Evolutionary conservation across 2,888 invertebrate genomes (phyloP).

Genomic region (Troglohyphantes excavatus): DNA sequence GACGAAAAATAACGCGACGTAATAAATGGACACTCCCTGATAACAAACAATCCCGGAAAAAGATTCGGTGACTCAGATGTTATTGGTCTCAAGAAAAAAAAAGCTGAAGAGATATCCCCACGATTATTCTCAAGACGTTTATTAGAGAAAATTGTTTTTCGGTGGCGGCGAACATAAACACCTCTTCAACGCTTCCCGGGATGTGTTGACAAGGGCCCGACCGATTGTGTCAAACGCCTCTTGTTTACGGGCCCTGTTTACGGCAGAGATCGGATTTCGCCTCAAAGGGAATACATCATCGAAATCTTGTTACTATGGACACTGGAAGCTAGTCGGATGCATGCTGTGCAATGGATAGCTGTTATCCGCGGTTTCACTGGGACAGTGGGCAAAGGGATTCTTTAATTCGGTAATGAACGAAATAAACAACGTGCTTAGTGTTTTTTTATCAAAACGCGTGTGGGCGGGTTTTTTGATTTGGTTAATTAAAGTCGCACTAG

Average conservation of each 20-base stretch:
- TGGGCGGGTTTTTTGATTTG: too few species aligned
- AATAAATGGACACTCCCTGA: too few species aligned
- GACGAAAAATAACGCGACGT: too few species aligned
- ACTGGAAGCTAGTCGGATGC: too few species aligned
- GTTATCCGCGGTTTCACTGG: neutral
- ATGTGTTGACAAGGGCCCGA: conserved; percentile 29
- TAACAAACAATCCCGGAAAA: neutral
- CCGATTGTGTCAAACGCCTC: conserved; percentile 11
- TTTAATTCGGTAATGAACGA: neutral
- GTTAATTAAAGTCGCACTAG: too few species aligned
- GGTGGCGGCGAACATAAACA: neutral
- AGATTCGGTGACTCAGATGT: neutral
- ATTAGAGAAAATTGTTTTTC: conserved; percentile 2
- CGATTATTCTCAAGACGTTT: neutral
- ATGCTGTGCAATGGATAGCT: neutral
- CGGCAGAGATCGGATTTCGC: too few species aligned
- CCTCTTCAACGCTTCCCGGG: neutral
- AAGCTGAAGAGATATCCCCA: neutral
- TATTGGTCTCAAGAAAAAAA: neutral
- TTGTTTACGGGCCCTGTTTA: neutral
- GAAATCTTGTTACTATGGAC: neutral
- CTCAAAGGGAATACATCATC: neutral
- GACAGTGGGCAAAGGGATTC: neutral
- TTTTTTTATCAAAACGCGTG: too few species aligned
- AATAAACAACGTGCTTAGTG: too few species aligned